Percentiles rank a stretch among this genome's conserved stretches.
phyloP scores from a whole-genome alignment of 1,140 invertebrate species.

The Atta cephalotes region DNA sequence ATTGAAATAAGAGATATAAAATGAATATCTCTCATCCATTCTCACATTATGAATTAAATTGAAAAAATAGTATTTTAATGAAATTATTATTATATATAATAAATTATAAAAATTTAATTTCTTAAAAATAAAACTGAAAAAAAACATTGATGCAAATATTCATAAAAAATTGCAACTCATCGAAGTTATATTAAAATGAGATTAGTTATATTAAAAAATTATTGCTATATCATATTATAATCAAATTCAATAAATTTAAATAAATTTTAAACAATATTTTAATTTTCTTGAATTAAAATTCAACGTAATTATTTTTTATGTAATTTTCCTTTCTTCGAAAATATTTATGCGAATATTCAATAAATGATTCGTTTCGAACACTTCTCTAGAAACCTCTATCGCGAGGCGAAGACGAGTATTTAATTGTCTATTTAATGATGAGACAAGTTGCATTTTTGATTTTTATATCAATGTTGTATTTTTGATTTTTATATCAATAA shows the following conservation, averaged over 20 bases:
- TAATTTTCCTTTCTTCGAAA: background rate
- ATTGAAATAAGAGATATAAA: background rate
- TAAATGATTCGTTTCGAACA: background rate
- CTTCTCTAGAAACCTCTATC: background rate
- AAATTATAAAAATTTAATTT: background rate
- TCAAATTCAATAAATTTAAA: background rate
- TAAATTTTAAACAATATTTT: background rate
- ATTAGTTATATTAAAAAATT: background rate
- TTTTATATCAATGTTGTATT: background rate
- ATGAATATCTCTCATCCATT: background rate
- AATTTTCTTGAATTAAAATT: background rate
- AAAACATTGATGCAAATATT: background rate
- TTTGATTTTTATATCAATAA: background rate
- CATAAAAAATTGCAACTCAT: background rate
- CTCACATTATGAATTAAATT: too few relatives aligned
- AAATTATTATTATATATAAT: background rate
- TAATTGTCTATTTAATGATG: background rate
- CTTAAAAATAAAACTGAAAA: background rate
- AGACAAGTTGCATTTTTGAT: background rate
- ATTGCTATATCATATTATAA: background rate
- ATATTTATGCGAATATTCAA: background rate
- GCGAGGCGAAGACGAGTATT: background rate
- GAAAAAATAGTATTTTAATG: too few relatives aligned
- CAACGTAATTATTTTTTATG: background rate
- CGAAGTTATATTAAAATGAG: background rate